These are phyloP conservation scores for Trachelus iudaicus DNA, from an alignment of 2,888 invertebrate species.

Conservation along the genomic window DNA sequence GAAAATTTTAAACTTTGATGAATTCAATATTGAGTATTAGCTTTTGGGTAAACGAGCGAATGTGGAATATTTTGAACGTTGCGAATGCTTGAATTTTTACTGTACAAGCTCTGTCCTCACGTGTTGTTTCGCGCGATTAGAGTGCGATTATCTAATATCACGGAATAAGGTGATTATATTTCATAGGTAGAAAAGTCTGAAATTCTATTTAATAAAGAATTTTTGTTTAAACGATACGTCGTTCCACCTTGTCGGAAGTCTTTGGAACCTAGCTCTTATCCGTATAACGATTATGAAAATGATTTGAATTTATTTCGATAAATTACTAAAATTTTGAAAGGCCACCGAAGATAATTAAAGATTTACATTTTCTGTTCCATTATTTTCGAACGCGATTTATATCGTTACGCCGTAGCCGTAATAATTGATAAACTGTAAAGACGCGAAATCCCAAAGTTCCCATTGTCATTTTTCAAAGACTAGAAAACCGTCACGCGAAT, in stretches of 20 bases:
- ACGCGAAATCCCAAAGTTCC: neutral
- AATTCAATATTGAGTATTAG: neutral
- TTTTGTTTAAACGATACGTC: no score
- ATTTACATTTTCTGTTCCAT: neutral
- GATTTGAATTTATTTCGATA: no score
- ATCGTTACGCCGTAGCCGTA: neutral
- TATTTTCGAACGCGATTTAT: neutral
- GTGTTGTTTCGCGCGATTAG: neutral
- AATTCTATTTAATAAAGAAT: no score
- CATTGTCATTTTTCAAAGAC: neutral
- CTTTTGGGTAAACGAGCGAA: neutral
- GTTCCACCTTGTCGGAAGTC: no score
- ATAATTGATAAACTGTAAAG: neutral
- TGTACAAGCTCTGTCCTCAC: neutral
- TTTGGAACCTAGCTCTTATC: no score
- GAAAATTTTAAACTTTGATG: neutral
- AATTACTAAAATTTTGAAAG: neutral
- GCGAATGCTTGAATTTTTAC: neutral
- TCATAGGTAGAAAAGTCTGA: no score
- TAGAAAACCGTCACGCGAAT: neutral
- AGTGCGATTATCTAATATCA: no score
- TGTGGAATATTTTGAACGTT: neutral
- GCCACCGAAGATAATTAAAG: neutral
- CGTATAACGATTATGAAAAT: no score
- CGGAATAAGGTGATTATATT: no score